phyloP scores from a whole-genome alignment of 1,140 invertebrate genomes.

The Drosophila serrata region DNA sequence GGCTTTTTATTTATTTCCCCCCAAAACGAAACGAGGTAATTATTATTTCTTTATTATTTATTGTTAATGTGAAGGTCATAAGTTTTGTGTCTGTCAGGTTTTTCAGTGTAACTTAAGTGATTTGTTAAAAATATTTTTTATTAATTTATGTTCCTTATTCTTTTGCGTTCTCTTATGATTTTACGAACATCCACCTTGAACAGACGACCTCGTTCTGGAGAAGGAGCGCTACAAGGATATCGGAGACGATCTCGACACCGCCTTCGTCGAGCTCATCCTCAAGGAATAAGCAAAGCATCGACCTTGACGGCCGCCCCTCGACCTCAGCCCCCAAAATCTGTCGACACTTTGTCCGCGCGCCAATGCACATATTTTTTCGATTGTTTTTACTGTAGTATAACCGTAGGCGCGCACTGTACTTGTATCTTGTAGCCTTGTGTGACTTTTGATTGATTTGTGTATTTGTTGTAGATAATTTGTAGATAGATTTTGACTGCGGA shows the following conservation, averaged over 20 bases:
- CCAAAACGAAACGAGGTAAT: slow-evolving; percentile 50
- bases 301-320: slow-evolving; percentile 43
- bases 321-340: slow-evolving; percentile 42
- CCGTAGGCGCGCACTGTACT: slow-evolving; percentile 59
- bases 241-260: slow-evolving; percentile 99
- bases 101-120: slow-evolving; percentile 42
- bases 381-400: slow-evolving; percentile 62
- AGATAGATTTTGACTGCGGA: slow-evolving; percentile 56
- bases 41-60: slow-evolving; percentile 38
- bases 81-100: slow-evolving; percentile 27
- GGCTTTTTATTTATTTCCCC: slow-evolving; percentile 49
- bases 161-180: slow-evolving; percentile 68
- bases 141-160: slow-evolving; percentile 62
- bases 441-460: slow-evolving; percentile 50
- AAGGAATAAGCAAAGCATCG: slow-evolving; percentile 77
- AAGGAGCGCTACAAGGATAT: slow-evolving; percentile 99
- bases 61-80: slow-evolving; percentile 20
- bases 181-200: slow-evolving; percentile 74
- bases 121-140: slow-evolving; percentile 39
- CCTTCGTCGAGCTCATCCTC: slow-evolving; percentile 97
- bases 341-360: slow-evolving; percentile 14
- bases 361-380: slow-evolving; percentile 49
- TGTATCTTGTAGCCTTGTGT: slow-evolving; percentile 44
- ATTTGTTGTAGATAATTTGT: slow-evolving; percentile 45
- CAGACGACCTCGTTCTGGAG: slow-evolving; percentile 99